These are phyloP conservation scores for Sitophilus oryzae DNA, from an alignment of 1,140 invertebrate species.

Conservation along the genomic window DNA sequence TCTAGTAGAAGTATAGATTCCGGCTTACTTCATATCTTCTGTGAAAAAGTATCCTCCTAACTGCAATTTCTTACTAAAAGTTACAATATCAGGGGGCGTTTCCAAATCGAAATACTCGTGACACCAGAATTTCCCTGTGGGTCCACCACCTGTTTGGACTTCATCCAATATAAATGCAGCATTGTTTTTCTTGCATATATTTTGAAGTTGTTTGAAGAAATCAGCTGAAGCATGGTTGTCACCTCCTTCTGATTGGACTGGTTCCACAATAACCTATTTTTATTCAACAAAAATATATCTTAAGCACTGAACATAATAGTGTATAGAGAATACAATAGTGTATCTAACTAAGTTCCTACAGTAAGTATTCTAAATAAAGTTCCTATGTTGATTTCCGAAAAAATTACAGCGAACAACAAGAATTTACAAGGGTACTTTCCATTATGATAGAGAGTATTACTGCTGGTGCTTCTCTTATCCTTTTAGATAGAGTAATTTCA, in stretches of 20 bases:
- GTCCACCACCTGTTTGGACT: constrained; percentile 95
- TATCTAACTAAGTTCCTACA: no score
- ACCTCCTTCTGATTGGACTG: constrained; percentile 94
- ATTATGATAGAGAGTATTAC: no score
- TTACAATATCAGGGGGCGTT: constrained; percentile 86
- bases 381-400: no score
- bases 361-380: no score
- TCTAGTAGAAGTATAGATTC: neutral
- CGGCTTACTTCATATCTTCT: constrained; percentile 60
- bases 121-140: constrained; percentile 97
- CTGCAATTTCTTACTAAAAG: constrained; percentile 98
- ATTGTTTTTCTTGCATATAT: constrained; percentile 66
- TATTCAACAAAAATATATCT: no score
- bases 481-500: no score
- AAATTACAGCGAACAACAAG: no score
- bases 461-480: no score
- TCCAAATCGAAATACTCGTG: constrained; percentile 90
- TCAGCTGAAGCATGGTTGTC: constrained; percentile 89
- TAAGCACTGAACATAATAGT: no score
- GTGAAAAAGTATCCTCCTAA: constrained; percentile 91
- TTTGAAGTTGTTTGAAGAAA: constrained; percentile 79
- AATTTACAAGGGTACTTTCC: no score
- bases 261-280: constrained; percentile 85
- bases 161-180: constrained; percentile 87
- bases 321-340: no score